These are phyloP conservation scores for Oligia fasciuncula DNA, from an alignment of 2,888 invertebrate species.

Conservation along the genomic window DNA sequence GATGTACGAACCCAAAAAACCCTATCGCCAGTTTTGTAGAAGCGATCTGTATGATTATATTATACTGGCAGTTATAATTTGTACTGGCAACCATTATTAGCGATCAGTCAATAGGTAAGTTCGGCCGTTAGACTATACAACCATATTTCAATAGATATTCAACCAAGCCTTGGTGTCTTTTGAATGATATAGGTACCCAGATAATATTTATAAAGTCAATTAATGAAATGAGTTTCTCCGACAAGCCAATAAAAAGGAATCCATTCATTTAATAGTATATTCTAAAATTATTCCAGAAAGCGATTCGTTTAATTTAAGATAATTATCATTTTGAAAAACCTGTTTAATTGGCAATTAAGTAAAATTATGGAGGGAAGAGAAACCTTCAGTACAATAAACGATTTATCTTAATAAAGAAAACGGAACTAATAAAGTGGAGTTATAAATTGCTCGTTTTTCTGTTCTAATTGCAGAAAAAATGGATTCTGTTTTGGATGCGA, in stretches of 20 bases:
- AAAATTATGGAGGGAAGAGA: slow-evolving; percentile 17
- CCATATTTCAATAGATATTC: not conserved
- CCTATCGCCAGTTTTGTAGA: too few species aligned
- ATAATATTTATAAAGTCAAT: slow-evolving; percentile 3
- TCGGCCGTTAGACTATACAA: not conserved
- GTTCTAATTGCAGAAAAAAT: slow-evolving; percentile 26
- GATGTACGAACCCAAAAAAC: too few species aligned
- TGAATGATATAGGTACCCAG: not conserved
- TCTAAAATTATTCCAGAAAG: slow-evolving; percentile 25
- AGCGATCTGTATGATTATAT: too few species aligned
- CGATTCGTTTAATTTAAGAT: slow-evolving; percentile 20
- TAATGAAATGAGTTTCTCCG: slow-evolving; percentile 6
- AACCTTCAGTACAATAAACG: slow-evolving; percentile 5
- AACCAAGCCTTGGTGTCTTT: not conserved
- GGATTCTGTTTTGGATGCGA: not conserved
- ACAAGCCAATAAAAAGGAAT: slow-evolving; percentile 39
- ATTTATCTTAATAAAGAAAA: slow-evolving; percentile 20
- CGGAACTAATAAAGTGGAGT: not conserved
- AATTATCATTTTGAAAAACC: slow-evolving; percentile 32
- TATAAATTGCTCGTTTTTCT: slow-evolving; percentile 1
- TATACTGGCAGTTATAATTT: too few species aligned
- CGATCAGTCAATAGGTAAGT: too few species aligned
- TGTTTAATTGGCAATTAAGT: slow-evolving; percentile 56
- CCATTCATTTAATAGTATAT: slow-evolving; percentile 18
- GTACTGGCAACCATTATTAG: too few species aligned